Evolutionary conservation across 2,113 vertebrate species (phyloP).

Genomic region (Saiga tatarica): DNA sequence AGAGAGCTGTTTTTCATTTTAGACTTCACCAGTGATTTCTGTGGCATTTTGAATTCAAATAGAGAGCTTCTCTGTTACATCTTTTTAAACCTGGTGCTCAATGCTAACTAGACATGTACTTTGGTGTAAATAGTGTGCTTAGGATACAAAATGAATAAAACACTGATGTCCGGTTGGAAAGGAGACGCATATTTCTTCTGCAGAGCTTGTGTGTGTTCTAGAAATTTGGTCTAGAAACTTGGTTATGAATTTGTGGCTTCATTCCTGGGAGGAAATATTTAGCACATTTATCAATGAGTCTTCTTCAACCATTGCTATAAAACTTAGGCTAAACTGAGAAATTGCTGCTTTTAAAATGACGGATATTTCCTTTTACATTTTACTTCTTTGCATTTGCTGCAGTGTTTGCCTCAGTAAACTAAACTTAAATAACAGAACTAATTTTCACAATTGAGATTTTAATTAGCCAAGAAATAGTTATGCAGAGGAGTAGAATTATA

Average conservation of each 20-base stretch:
- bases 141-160: background rate
- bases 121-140: background rate
- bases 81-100: background rate
- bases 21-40: slow-evolving; percentile 33
- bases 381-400: background rate
- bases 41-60: slow-evolving; percentile 13
- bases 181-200: background rate
- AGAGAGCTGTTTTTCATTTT: slow-evolving; percentile 65
- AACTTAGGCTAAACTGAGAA: background rate
- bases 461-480: background rate
- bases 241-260: background rate
- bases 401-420: background rate
- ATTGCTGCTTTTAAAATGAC: background rate
- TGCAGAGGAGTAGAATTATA: background rate
- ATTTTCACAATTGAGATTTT: background rate
- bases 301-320: background rate
- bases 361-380: background rate
- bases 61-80: slow-evolving; percentile 5
- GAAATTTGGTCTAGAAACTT: background rate
- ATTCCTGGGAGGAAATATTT: slow-evolving; percentile 14
- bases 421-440: background rate
- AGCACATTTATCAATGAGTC: background rate
- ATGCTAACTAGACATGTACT: background rate
- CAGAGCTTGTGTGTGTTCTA: background rate
- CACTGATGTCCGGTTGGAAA: background rate